Conservation (phyloP, 2,888 invertebrate genomes). For the Pseudococcus longispinus region DNA sequence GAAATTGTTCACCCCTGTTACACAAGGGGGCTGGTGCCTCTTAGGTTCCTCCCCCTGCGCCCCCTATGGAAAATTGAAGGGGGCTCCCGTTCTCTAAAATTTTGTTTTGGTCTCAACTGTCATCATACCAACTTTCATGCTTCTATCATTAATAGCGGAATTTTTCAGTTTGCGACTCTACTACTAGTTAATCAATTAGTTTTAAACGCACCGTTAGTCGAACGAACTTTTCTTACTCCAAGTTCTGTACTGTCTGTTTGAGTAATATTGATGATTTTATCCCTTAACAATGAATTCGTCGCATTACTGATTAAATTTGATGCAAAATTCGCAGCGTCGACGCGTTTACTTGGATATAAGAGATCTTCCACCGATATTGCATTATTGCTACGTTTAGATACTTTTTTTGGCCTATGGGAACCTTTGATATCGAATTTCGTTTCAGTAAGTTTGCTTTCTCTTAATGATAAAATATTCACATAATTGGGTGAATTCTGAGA, state of each 20-base stretch:
- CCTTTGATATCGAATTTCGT: constrained; percentile 45
- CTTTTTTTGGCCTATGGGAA: not conserved
- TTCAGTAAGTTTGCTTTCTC: constrained; percentile 23
- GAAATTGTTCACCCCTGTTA: no score
- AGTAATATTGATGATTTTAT: not conserved
- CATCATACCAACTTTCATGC: no score
- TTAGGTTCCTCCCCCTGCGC: no score
- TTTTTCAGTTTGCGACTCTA: not conserved
- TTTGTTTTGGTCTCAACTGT: no score
- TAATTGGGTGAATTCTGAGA: constrained; percentile 12
- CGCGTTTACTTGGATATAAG: not conserved
- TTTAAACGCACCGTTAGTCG: not conserved
- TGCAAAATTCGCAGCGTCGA: not conserved
- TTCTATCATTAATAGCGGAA: not conserved
- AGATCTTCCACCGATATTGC: not conserved
- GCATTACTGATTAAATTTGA: not conserved
- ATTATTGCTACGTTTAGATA: not conserved
- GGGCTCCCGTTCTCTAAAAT: no score
- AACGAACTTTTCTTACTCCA: not conserved
- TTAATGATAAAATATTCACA: constrained; percentile 40
- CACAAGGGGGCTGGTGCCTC: no score
- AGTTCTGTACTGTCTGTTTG: not conserved
- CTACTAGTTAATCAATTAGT: not conserved
- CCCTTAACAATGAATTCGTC: not conserved
- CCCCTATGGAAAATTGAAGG: no score